phyloP scores from a whole-genome alignment of 2,113 vertebrate genomes.

The Arenaria interpres region DNA sequence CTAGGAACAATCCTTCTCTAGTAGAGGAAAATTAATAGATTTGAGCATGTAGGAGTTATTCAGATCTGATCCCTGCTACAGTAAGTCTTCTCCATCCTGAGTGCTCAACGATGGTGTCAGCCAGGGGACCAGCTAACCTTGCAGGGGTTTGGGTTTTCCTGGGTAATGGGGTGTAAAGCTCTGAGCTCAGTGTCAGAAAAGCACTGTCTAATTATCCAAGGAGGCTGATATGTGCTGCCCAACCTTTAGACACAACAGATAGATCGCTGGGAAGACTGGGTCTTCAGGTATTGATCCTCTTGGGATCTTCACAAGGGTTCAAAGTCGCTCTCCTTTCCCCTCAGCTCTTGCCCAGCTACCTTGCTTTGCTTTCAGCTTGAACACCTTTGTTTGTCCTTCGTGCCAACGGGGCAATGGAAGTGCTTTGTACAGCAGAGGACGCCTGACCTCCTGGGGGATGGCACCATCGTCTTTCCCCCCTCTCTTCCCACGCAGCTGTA shows the following conservation, averaged over 20 bases:
- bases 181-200: not conserved
- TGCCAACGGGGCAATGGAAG: not conserved
- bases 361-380: not conserved
- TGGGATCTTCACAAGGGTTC: not conserved
- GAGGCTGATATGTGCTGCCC: not conserved
- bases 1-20: not conserved
- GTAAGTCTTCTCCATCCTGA: not conserved
- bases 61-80: not conserved
- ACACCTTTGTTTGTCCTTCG: not conserved
- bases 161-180: not conserved
- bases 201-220: not conserved
- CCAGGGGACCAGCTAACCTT: not conserved
- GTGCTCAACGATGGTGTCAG: not conserved
- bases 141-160: not conserved
- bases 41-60: not conserved
- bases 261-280: not conserved
- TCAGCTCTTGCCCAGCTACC: not conserved
- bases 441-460: not conserved
- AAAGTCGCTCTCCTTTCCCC: not conserved
- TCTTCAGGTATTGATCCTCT: not conserved
- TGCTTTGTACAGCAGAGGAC: not conserved
- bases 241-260: not conserved
- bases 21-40: not conserved
- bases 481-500: not conserved
- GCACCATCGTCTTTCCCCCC: rapidly evolving